Evolutionary conservation across 2,113 vertebrate species (phyloP).

Genomic region (Ochotona princeps): DNA sequence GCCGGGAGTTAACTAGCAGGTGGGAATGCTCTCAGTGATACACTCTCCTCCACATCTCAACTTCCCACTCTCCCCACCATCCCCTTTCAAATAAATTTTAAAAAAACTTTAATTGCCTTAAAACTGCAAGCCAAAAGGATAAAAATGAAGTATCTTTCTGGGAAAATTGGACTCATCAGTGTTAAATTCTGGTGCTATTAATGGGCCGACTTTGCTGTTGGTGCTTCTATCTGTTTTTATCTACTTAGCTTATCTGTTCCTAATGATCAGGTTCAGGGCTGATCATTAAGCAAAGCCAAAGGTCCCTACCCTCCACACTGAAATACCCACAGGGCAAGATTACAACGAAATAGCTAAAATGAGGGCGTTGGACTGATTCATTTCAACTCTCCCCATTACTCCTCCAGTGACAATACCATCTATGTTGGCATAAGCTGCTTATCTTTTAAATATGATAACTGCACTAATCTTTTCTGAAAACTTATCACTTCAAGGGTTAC

Average conservation of each 20-base stretch:
- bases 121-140: conserved; percentile 19
- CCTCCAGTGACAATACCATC: conserved; percentile 18
- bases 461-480: conserved; percentile 63
- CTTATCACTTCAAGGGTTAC: conserved; percentile 35
- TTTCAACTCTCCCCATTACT: conserved; percentile 47
- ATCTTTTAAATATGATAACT: conserved; percentile 57
- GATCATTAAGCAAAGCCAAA: conserved; percentile 17
- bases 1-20: too few species aligned
- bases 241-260: not conserved
- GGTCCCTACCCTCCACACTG: not conserved
- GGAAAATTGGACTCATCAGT: not conserved
- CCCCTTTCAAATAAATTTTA: too few species aligned
- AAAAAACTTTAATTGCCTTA: conserved; percentile 17
- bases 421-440: conserved; percentile 58
- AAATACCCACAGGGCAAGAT: not conserved
- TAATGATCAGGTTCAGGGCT: not conserved
- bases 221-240: conserved; percentile 1
- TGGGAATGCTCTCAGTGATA: too few species aligned
- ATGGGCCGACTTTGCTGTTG: not conserved
- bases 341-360: conserved; percentile 53
- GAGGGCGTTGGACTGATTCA: conserved; percentile 42
- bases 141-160: conserved; percentile 42
- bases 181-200: conserved; percentile 12
- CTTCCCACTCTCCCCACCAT: too few species aligned
- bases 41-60: too few species aligned